Evolutionary conservation across 2,888 invertebrate species (phyloP).

Genomic region (Drosophila neutralis): DNA sequence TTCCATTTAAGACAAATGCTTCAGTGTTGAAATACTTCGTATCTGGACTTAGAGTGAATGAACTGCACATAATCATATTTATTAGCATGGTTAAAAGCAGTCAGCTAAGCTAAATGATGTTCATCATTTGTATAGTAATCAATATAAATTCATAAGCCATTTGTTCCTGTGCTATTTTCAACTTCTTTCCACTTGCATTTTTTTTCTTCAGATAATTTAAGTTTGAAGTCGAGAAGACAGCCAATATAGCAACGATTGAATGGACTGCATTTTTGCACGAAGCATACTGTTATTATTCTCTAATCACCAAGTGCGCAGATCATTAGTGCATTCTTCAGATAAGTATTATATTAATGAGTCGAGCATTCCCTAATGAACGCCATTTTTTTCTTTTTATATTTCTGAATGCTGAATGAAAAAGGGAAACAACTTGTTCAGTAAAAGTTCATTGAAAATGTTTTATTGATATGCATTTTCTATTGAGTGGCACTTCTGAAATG

Average conservation of each 20-base stretch:
- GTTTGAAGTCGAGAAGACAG: neutral
- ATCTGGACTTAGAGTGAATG: neutral
- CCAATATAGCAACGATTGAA: conserved; percentile 1
- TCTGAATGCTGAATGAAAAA: neutral
- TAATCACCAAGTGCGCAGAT: neutral
- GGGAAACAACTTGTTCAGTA: neutral
- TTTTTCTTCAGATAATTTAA: neutral
- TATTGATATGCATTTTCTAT: neutral
- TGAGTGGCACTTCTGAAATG: neutral
- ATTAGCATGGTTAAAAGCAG: too few relatives aligned
- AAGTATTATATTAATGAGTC: neutral
- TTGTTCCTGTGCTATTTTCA: neutral
- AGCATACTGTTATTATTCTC: neutral
- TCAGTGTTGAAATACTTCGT: neutral
- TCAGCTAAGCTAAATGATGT: neutral
- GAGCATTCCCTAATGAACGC: neutral
- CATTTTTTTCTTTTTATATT: neutral
- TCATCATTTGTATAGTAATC: neutral
- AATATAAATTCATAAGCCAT: neutral
- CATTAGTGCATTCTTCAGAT: conserved; percentile 2
- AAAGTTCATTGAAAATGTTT: neutral
- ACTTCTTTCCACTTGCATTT: neutral
- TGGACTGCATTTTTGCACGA: neutral
- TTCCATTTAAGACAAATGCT: neutral
- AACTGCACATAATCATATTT: neutral